Evolutionary conservation across 92 coral and sea anemone genomes (phyloP).

Genomic region (Ricordea florida): DNA sequence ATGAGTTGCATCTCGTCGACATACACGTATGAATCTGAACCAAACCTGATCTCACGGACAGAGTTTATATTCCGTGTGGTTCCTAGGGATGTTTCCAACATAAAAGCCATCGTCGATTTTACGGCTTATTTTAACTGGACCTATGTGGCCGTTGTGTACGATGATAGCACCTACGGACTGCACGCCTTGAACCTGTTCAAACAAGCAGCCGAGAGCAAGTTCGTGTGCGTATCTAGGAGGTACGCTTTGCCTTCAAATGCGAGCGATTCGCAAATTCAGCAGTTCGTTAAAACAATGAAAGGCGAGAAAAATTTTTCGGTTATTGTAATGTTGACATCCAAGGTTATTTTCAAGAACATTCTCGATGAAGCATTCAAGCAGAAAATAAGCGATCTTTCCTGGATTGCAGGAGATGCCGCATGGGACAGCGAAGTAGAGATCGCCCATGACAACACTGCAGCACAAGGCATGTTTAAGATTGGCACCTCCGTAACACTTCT

Average conservation of each 20-base stretch:
- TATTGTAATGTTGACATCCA: conserved; percentile 65
- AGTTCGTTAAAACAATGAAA: conserved; percentile 48
- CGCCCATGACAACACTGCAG: conserved; percentile 64
- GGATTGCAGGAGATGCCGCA: conserved; percentile 73
- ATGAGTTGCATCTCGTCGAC: conserved; percentile 79
- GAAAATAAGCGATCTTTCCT: conserved; percentile 63
- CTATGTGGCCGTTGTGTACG: conserved; percentile 67
- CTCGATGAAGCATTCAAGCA: conserved; percentile 75
- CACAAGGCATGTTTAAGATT: conserved; percentile 79
- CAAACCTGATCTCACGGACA: background rate
- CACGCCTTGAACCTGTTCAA: conserved; percentile 32
- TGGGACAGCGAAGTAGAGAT: conserved; percentile 70
- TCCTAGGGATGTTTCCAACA: conserved; percentile 65
- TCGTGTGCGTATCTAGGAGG: conserved; percentile 64
- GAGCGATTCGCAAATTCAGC: conserved; percentile 36
- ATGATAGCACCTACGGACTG: conserved; percentile 46
- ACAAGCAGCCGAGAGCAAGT: conserved; percentile 38
- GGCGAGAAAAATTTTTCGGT: conserved; percentile 73
- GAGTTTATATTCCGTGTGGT: conserved; percentile 57
- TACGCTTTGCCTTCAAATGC: conserved; percentile 42
- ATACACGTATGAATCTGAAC: conserved; percentile 6
- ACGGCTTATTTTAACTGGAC: conserved; percentile 82
- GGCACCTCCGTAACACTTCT: conserved; percentile 57
- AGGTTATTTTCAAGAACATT: conserved; percentile 50
- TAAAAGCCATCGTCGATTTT: conserved; percentile 71